Evolutionary conservation across 2,888 invertebrate genomes (phyloP).

Genomic region (Catocala fraxini): DNA sequence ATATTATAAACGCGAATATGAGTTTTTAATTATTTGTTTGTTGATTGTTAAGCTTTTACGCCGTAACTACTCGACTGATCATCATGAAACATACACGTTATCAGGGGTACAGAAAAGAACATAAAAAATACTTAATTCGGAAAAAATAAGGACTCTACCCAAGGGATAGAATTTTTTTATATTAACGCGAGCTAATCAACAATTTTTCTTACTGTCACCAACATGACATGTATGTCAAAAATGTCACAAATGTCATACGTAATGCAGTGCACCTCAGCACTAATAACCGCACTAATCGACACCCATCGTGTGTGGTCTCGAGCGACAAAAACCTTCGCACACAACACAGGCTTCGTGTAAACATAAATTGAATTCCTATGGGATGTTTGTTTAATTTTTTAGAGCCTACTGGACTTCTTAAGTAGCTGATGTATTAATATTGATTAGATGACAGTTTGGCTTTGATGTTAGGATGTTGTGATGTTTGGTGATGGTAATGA

Average conservation of each 20-base stretch:
- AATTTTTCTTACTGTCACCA: too few relatives aligned
- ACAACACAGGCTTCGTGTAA: constrained; percentile 60
- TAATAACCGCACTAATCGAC: constrained; percentile 55
- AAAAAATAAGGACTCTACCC: too few relatives aligned
- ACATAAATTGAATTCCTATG: constrained; percentile 73
- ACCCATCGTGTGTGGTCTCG: constrained; percentile 67
- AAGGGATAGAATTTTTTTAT: too few relatives aligned
- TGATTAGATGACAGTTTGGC: constrained; percentile 57
- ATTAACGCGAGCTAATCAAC: too few relatives aligned
- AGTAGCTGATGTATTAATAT: constrained; percentile 65
- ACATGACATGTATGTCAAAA: not conserved
- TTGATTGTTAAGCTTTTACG: too few relatives aligned
- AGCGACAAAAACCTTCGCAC: constrained; percentile 59
- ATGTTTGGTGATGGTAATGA: constrained; percentile 49
- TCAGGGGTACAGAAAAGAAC: too few relatives aligned
- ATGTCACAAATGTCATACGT: not conserved
- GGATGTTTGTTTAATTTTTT: constrained; percentile 64
- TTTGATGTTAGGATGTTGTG: constrained; percentile 49
- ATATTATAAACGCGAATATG: too few relatives aligned
- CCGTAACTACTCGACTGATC: too few relatives aligned
- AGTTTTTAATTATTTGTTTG: too few relatives aligned
- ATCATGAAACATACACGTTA: too few relatives aligned
- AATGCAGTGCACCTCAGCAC: constrained; percentile 21
- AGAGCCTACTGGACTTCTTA: constrained; percentile 67
- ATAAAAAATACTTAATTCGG: too few relatives aligned